phyloP scores from a whole-genome alignment of 2,888 invertebrate species.

The Hermaeophaga mercurialis region DNA sequence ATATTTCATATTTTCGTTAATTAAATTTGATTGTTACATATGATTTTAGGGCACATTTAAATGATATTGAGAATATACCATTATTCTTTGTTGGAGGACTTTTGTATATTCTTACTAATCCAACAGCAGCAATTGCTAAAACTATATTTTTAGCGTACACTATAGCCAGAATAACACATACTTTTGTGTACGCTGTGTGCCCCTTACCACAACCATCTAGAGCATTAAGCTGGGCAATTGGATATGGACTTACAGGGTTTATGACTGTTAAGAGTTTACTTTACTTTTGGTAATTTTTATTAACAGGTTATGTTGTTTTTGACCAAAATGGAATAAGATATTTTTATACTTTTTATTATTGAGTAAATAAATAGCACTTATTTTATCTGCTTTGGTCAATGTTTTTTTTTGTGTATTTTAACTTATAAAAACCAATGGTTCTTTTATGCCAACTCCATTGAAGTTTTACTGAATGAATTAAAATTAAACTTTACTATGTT shows the following conservation, averaged over 20 bases:
- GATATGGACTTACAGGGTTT: slow-evolving; percentile 45
- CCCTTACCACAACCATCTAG: slow-evolving; percentile 50
- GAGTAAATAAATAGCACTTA: too few relatives aligned
- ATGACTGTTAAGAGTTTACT: slow-evolving; percentile 45
- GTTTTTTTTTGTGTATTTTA: too few relatives aligned
- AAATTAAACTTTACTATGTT: too few relatives aligned
- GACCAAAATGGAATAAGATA: too few relatives aligned
- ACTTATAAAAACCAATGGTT: too few relatives aligned
- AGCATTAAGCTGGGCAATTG: slow-evolving; percentile 42
- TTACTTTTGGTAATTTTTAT: slow-evolving; percentile 28
- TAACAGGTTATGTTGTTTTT: too few relatives aligned
- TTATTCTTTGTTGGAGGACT: slow-evolving; percentile 66
- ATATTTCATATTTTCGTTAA: neutral
- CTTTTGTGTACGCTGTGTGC: slow-evolving; percentile 47
- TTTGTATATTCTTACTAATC: slow-evolving; percentile 65
- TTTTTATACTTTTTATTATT: too few relatives aligned
- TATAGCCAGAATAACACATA: slow-evolving; percentile 41
- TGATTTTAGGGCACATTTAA: slow-evolving; percentile 66
- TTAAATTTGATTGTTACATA: neutral
- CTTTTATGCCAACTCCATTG: too few relatives aligned
- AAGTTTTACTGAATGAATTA: too few relatives aligned
- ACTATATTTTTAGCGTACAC: slow-evolving; percentile 41
- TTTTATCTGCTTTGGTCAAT: too few relatives aligned
- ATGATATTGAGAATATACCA: slow-evolving; percentile 73
- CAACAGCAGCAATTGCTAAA: slow-evolving; percentile 58